Percentiles rank a stretch among this genome's conserved stretches.
phyloP scores from a whole-genome alignment of 2,797 vertebrate species.

The Clamator glandarius region DNA sequence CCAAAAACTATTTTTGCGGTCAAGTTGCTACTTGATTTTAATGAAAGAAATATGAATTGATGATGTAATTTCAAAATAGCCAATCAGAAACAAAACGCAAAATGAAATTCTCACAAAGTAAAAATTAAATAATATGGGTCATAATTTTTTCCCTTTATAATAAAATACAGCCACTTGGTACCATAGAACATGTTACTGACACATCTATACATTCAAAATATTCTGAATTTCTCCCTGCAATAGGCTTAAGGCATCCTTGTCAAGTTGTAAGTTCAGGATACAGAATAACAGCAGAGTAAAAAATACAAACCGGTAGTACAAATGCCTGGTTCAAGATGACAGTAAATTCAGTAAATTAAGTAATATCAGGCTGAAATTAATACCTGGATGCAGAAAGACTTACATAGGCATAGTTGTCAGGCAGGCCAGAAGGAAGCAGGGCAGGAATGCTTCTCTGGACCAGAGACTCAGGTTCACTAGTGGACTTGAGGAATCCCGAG shows the following conservation, averaged over 20 bases:
- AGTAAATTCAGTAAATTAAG: neutral
- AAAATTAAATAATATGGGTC: neutral
- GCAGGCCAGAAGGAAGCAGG: rapidly evolving
- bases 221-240: neutral
- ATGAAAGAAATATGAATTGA: neutral
- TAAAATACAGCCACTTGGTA: neutral
- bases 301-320: neutral
- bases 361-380: neutral
- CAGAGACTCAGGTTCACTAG: neutral
- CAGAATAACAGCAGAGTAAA: neutral
- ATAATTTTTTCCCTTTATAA: neutral
- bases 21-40: neutral
- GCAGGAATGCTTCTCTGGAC: neutral
- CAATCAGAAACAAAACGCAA: neutral
- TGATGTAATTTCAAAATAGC: neutral
- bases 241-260: neutral
- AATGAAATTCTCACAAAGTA: neutral
- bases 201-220: neutral
- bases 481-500: rapidly evolving
- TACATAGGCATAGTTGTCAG: rapidly evolving
- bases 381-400: rapidly evolving
- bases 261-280: rapidly evolving
- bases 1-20: rapidly evolving
- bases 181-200: neutral
- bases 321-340: neutral